phyloP scores from a whole-genome alignment of 2,797 vertebrate genomes.

The Cynodonichthys magdalenae region DNA sequence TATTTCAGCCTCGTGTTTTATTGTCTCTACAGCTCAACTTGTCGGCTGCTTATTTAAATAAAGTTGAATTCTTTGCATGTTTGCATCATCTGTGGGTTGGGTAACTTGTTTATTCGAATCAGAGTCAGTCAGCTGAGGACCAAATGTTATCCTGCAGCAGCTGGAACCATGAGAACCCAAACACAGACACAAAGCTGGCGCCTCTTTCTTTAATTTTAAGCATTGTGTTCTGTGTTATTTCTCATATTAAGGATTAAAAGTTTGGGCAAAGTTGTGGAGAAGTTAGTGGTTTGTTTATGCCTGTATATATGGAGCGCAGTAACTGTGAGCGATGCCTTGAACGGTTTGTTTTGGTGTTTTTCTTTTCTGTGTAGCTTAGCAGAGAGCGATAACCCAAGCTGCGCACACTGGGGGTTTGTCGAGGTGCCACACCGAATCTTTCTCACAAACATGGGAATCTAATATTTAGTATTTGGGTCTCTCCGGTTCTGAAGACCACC shows the following conservation, averaged over 20 bases:
- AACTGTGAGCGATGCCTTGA: neutral
- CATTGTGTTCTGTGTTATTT: neutral
- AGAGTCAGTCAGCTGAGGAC: constrained; percentile 31
- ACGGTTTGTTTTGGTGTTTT: neutral
- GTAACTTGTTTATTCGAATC: constrained; percentile 53
- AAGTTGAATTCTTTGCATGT: constrained; percentile 34
- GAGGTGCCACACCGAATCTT: constrained; percentile 24
- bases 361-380: constrained; percentile 11
- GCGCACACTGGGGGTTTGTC: constrained; percentile 33
- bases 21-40: constrained; percentile 7
- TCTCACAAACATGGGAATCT: constrained; percentile 54
- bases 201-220: neutral
- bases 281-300: neutral
- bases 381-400: constrained; percentile 42
- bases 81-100: constrained; percentile 32
- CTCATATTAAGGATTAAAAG: neutral
- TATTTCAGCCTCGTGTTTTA: constrained; percentile 3
- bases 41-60: constrained; percentile 33
- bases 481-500: constrained; percentile 49
- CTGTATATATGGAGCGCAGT: neutral
- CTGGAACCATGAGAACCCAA: constrained; percentile 20
- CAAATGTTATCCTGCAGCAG: constrained; percentile 29
- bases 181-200: neutral
- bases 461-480: constrained; percentile 53
- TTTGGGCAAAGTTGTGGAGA: neutral